Percentiles rank a stretch among this genome's conserved stretches.
Conservation (phyloP, 2,797 vertebrate genomes). For the Poeciliopsis paucimaculata region DNA sequence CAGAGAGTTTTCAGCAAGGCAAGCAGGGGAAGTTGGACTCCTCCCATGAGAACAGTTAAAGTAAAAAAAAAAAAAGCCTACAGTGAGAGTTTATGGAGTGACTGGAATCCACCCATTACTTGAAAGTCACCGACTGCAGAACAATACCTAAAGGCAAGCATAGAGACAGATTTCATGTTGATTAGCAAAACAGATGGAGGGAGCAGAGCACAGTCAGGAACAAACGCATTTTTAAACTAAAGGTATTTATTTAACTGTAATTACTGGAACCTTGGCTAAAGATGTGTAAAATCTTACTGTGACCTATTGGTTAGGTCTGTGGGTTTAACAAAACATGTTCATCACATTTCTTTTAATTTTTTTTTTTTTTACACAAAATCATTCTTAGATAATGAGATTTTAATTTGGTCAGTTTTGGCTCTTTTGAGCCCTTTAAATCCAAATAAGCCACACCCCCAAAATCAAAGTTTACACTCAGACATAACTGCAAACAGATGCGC, state of each 20-base stretch:
- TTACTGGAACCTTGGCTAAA: neutral
- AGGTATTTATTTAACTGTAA: neutral
- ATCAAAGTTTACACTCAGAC: too few relatives aligned
- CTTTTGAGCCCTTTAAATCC: too few relatives aligned
- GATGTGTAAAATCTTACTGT: neutral
- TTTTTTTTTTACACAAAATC: too few relatives aligned
- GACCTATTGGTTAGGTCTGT: too few relatives aligned
- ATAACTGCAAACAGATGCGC: too few relatives aligned
- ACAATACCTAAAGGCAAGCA: slow-evolving; percentile 84
- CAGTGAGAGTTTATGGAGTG: slow-evolving; percentile 89
- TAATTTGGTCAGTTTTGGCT: too few relatives aligned
- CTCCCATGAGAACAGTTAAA: neutral
- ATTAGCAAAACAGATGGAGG: neutral
- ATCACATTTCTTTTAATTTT: too few relatives aligned
- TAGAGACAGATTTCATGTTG: neutral
- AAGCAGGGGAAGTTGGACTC: neutral
- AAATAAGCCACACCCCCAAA: too few relatives aligned
- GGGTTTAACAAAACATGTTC: too few relatives aligned
- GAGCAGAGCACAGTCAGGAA: neutral
- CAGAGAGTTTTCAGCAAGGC: neutral
- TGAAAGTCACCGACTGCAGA: slow-evolving; percentile 89
- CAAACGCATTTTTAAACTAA: neutral
- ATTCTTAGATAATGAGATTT: too few relatives aligned
- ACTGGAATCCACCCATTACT: slow-evolving; percentile 93
- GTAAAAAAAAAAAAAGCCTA: slow-evolving; percentile 75